Evolutionary conservation across 2,797 vertebrate genomes (phyloP).

Genomic region (Acridotheres tristis): DNA sequence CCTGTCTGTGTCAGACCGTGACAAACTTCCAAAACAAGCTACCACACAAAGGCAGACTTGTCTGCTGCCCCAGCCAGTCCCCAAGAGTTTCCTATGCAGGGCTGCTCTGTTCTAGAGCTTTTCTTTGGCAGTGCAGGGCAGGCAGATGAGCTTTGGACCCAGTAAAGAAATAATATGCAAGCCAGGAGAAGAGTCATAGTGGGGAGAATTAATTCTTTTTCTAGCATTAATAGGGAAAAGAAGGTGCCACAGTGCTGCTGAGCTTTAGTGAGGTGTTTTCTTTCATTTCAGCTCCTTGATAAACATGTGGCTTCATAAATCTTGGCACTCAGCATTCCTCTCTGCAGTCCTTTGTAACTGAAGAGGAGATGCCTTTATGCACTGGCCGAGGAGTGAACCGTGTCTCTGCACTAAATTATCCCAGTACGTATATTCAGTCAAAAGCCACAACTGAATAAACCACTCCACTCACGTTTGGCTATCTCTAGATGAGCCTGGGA

Average conservation of each 20-base stretch:
- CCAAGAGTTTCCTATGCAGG: background rate
- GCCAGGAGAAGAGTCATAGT: background rate
- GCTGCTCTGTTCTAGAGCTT: background rate
- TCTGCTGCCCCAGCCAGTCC: background rate
- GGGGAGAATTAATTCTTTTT: background rate
- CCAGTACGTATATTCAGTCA: background rate
- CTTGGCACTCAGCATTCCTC: background rate
- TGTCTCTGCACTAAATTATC: background rate
- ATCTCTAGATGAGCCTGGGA: background rate
- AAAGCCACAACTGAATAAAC: background rate
- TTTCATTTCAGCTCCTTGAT: background rate
- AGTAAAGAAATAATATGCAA: fast-evolving
- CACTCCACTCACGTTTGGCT: background rate
- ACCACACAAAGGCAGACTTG: background rate
- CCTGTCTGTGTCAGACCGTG: background rate
- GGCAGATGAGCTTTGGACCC: background rate
- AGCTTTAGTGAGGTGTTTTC: background rate
- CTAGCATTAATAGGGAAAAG: background rate
- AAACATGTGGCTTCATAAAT: background rate
- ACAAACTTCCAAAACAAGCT: background rate
- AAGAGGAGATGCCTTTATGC: fast-evolving
- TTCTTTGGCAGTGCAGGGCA: background rate
- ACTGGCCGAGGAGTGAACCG: background rate
- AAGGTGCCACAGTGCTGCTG: background rate
- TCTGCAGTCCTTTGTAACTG: background rate